Evolutionary conservation across 2,797 vertebrate genomes (phyloP).

Genomic region (Tympanoctomys barrerae): DNA sequence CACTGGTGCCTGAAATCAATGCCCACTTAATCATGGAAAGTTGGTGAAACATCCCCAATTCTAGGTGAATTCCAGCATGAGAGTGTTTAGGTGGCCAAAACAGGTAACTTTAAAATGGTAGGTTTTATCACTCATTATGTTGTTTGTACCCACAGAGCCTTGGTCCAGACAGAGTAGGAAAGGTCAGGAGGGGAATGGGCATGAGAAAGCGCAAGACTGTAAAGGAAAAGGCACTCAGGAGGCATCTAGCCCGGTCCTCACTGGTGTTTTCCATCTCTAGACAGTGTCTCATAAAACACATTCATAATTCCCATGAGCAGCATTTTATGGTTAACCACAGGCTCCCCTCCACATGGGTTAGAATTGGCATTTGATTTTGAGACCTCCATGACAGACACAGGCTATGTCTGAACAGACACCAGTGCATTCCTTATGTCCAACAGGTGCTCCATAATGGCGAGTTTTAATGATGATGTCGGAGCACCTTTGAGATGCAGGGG

Average conservation of each 20-base stretch:
- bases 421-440: not conserved
- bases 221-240: not conserved
- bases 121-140: not conserved
- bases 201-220: not conserved
- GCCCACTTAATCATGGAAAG: not conserved
- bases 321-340: not conserved
- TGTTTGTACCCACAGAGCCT: not conserved
- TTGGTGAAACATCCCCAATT: not conserved
- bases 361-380: not conserved
- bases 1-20: not conserved
- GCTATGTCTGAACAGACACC: not conserved
- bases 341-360: not conserved
- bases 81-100: not conserved
- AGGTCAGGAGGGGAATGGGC: not conserved
- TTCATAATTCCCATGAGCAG: rapidly evolving
- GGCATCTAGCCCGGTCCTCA: not conserved
- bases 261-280: too few relatives aligned
- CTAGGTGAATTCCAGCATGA: not conserved
- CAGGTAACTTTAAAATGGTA: not conserved
- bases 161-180: not conserved
- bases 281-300: not conserved
- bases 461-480: not conserved
- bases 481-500: not conserved
- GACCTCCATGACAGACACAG: not conserved
- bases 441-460: not conserved